Conservation (phyloP, 1,140 invertebrate genomes). For the Hylaeus volcanicus region DNA sequence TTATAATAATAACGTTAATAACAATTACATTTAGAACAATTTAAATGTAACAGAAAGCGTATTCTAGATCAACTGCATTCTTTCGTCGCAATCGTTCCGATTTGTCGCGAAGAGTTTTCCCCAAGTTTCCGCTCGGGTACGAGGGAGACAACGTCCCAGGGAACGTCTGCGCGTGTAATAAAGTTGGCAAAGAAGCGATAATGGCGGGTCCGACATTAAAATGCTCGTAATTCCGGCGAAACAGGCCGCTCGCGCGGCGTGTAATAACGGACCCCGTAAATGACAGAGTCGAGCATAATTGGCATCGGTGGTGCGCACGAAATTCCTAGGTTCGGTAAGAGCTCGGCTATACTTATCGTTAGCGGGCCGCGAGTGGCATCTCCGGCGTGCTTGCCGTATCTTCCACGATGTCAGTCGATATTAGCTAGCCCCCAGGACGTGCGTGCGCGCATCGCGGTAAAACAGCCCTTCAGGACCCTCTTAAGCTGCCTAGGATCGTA, state of each 20-base stretch:
- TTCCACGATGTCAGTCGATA: slow-evolving; percentile 36
- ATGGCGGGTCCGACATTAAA: slow-evolving; percentile 27
- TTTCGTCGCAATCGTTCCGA: no score
- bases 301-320: slow-evolving; percentile 33
- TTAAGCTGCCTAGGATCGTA: no score
- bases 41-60: no score
- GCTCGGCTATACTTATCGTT: slow-evolving; percentile 35
- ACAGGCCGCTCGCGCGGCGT: slow-evolving; percentile 8
- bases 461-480: neutral
- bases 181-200: slow-evolving; percentile 45
- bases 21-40: no score
- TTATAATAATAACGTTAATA: no score
- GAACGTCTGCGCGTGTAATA: slow-evolving; percentile 18
- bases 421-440: slow-evolving; percentile 28
- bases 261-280: slow-evolving; percentile 39
- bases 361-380: slow-evolving; percentile 17
- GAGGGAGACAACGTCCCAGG: no score
- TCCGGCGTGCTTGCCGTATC: neutral
- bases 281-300: slow-evolving; percentile 41
- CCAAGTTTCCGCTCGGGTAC: no score
- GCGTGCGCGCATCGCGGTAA: slow-evolving; percentile 24
- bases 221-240: slow-evolving; percentile 35
- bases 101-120: no score
- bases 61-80: no score
- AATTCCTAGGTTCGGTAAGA: slow-evolving; percentile 33